phyloP scores from a whole-genome alignment of 2,888 invertebrate genomes.

The Pammene fasciana region DNA sequence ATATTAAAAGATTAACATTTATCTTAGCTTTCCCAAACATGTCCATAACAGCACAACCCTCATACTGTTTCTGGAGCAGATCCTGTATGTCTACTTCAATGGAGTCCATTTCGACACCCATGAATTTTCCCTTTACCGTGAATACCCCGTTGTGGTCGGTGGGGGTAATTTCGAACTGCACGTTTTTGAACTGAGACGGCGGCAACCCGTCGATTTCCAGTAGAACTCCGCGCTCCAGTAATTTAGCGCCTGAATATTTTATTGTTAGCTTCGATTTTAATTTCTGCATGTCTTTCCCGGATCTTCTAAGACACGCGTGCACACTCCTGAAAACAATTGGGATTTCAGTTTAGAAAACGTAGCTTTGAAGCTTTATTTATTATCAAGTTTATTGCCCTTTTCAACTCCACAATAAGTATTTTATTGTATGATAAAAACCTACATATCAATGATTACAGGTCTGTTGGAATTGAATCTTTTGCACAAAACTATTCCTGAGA shows the following conservation, averaged over 20 bases:
- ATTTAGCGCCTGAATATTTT: conserved; percentile 87
- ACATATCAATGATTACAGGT: too few species aligned
- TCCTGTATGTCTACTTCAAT: conserved; percentile 88
- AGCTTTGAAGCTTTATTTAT: not conserved
- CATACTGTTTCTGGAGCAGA: conserved; percentile 89
- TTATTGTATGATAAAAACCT: too few species aligned
- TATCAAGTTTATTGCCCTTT: too few species aligned
- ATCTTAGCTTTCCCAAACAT: conserved; percentile 91
- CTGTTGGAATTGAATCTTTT: too few species aligned
- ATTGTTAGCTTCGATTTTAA: conserved; percentile 83
- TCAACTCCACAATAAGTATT: too few species aligned
- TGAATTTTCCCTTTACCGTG: conserved; percentile 87
- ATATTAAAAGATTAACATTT: conserved; percentile 89
- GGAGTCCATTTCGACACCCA: conserved; percentile 90
- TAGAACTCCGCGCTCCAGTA: conserved; percentile 88
- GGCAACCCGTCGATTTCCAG: conserved; percentile 87
- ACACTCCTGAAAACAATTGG: conserved; percentile 75
- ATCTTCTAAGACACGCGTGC: conserved; percentile 77
- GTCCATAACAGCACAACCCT: conserved; percentile 89
- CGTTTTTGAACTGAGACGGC: conserved; percentile 88
- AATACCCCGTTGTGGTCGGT: conserved; percentile 87
- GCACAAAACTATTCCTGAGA: too few species aligned
- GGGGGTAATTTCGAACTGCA: conserved; percentile 88
- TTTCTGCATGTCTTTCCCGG: conserved; percentile 79
- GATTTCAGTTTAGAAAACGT: not conserved